Evolutionary conservation across 2,888 invertebrate species (phyloP).

Genomic region (Oegoconia quadripuncta): DNA sequence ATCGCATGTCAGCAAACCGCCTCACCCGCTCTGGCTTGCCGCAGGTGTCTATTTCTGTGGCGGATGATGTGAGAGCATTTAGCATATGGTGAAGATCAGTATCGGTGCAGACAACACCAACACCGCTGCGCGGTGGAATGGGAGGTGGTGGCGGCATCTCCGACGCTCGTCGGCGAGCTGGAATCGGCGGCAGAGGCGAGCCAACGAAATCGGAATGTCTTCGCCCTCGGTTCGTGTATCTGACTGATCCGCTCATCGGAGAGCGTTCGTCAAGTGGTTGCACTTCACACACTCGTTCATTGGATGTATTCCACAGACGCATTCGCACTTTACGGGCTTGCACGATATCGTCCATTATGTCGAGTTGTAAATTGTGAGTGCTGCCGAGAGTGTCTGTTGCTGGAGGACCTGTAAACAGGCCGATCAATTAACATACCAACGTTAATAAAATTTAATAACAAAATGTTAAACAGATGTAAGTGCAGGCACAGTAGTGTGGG

Average conservation of each 20-base stretch:
- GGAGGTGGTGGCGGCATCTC: constrained; percentile 83
- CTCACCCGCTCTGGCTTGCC: constrained; percentile 80
- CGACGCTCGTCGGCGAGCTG: constrained; percentile 83
- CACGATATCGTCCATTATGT: constrained; percentile 94
- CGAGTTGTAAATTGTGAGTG: constrained; percentile 89
- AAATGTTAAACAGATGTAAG: too few relatives aligned
- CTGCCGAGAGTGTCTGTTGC: constrained; percentile 86
- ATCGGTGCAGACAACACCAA: constrained; percentile 89
- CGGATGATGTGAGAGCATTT: constrained; percentile 88
- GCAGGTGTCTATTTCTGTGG: constrained; percentile 87
- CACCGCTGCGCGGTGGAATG: constrained; percentile 58
- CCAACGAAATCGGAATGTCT: constrained; percentile 87
- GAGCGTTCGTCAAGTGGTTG: constrained; percentile 86
- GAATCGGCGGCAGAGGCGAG: constrained; percentile 80
- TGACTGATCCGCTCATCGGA: constrained; percentile 68
- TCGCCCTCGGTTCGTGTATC: constrained; percentile 81
- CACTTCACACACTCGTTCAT: constrained; percentile 89
- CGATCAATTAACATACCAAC: too few relatives aligned
- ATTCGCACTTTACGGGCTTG: constrained; percentile 89
- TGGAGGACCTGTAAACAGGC: constrained; percentile 78
- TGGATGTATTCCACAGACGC: constrained; percentile 91
- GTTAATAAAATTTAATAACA: too few relatives aligned
- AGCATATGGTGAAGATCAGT: constrained; percentile 89
- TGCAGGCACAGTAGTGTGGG: too few relatives aligned
- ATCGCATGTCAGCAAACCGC: constrained; percentile 84